Evolutionary conservation across 2,888 invertebrate species (phyloP).

Genomic region (Clunio marinus): DNA sequence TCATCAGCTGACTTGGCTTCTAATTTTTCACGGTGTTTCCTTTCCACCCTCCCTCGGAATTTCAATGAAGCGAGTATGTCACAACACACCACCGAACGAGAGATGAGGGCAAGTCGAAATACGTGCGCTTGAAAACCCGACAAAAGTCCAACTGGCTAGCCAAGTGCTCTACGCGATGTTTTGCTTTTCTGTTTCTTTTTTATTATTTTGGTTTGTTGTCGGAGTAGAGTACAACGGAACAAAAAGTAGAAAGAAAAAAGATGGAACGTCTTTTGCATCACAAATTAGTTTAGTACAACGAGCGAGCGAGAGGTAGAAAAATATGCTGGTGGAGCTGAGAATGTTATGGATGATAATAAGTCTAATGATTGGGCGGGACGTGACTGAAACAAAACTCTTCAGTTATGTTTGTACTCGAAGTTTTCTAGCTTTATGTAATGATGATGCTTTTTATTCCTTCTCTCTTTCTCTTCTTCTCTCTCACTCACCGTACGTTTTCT

Average conservation of each 20-base stretch:
- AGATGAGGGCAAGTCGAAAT: background rate
- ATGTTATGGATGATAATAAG: conserved; percentile 19
- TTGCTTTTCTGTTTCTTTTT: too few relatives aligned
- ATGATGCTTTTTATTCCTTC: too few relatives aligned
- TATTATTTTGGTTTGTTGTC: background rate
- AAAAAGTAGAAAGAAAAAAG: conserved; percentile 7
- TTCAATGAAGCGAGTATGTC: background rate
- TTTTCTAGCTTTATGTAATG: background rate
- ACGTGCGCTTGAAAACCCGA: conserved; percentile 34
- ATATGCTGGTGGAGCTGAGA: background rate
- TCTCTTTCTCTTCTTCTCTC: too few relatives aligned
- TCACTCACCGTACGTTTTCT: conserved; percentile 37
- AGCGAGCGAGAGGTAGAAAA: background rate
- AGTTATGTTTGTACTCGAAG: background rate
- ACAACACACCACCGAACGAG: background rate
- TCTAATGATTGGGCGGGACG: conserved; percentile 38
- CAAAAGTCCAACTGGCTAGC: conserved; percentile 39
- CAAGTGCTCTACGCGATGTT: background rate
- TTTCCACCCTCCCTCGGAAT: background rate
- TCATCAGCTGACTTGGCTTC: background rate
- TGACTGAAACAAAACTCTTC: conserved; percentile 23
- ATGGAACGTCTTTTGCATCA: conserved; percentile 36
- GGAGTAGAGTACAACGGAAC: background rate
- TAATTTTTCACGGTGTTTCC: background rate
- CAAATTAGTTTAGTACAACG: conserved; percentile 19